Evolutionary conservation across 2,113 vertebrate species (phyloP), one percentile per base, ranked within the genome.

Genomic region (Steatornis caripensis): DNA sequence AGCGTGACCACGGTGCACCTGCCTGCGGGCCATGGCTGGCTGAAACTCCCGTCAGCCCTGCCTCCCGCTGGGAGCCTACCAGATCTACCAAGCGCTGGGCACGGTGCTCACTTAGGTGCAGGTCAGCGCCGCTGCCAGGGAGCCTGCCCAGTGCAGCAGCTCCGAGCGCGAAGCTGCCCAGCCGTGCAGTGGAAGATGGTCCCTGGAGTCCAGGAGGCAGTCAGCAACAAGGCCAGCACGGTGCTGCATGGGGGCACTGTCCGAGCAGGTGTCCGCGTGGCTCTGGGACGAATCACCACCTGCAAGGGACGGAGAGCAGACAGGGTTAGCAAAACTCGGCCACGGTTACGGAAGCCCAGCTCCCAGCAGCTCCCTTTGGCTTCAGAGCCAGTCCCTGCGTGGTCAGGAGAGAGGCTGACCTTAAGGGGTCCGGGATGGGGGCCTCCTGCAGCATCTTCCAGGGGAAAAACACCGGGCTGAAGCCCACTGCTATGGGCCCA

Each of bases 181-280:
- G 53, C 53, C 75, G 4, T 3, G 72, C 57, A 30, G 19, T 3
- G 30, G 81, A 29, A 57, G 81, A 16, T 39, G 74, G 36, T 69
- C 84, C 75, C 76, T 79, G 79, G 87, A 76, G 78, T 89, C 82
- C 87, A 78, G 74, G 71, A 90, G 71, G 60, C 36, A 54, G 49
- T 61, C 30, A 1, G 87, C 65, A 87, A n/a, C 65, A 30, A 75
- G 84, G 86, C 43, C 22, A 6, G 80, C 1, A 13, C 1, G 30
- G 48, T 65, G 84, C 70, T 91, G 84, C 1, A 0, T 20, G 15
- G 46, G 37, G 22, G 15, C 61, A 55, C 19, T 4, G 0, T 34
- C 43, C 0, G 0, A 91, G 74, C 1, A 1, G 39, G 77, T 1
- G 0, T 48, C 55, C 2, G 1, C 2, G 0, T 34, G 86, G 72